These are phyloP conservation scores for Biston betularia DNA, from an alignment of 2,888 invertebrate genomes.

Conservation along the genomic window DNA sequence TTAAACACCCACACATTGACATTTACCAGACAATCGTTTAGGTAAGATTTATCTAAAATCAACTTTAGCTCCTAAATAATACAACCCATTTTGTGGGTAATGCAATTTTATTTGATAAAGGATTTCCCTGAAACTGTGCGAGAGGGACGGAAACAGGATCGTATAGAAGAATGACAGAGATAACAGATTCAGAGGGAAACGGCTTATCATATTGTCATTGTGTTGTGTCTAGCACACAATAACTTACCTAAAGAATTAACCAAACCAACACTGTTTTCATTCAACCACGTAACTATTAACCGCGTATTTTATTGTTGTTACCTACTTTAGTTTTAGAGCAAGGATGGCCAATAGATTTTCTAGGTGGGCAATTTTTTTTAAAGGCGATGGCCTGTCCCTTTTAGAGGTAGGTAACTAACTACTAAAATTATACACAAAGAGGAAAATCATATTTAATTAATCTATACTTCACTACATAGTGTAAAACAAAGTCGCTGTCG, in stretches of 20 bases:
- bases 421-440: too few relatives aligned
- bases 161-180: conserved; percentile 50
- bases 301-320: too few relatives aligned
- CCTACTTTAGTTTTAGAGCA: too few relatives aligned
- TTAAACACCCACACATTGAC: conserved; percentile 69
- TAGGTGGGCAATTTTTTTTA: too few relatives aligned
- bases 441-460: too few relatives aligned
- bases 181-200: conserved; percentile 22
- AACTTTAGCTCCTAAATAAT: conserved; percentile 38
- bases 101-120: conserved; percentile 49
- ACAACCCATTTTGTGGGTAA: conserved; percentile 28
- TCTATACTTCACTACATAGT: too few relatives aligned
- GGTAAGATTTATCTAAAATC: conserved; percentile 35
- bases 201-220: conserved; percentile 45
- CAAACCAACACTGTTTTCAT: not conserved
- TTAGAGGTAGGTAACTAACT: too few relatives aligned
- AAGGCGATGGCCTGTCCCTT: too few relatives aligned
- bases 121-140: conserved; percentile 54
- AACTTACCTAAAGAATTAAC: not conserved
- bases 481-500: too few relatives aligned
- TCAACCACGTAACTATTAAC: too few relatives aligned
- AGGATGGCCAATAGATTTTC: too few relatives aligned
- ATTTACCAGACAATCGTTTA: conserved; percentile 32
- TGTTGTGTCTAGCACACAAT: conserved; percentile 23
- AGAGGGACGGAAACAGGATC: conserved; percentile 47